These are phyloP conservation scores for Lordiphosa clarofinis DNA, from an alignment of 1,140 invertebrate genomes.

Conservation along the genomic window DNA sequence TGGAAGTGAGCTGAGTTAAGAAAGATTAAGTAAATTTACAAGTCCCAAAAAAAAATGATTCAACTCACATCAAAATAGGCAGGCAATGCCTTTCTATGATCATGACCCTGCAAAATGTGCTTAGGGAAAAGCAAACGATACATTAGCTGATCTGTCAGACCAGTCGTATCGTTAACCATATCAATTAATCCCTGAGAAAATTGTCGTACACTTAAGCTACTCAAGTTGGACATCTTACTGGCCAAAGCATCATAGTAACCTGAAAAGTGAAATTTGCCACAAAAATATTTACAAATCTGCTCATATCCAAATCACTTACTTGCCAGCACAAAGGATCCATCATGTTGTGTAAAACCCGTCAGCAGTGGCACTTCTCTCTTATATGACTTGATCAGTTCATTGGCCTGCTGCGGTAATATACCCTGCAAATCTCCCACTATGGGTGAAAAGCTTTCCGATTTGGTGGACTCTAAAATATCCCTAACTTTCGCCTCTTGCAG, in stretches of 20 bases:
- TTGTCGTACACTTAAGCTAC: slow-evolving; percentile 46
- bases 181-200: slow-evolving; percentile 45
- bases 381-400: slow-evolving; percentile 33
- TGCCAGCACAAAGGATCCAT: slow-evolving; percentile 69
- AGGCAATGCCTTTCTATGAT: slow-evolving; percentile 56
- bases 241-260: slow-evolving; percentile 53
- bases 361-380: slow-evolving; percentile 51
- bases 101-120: slow-evolving; percentile 37
- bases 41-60: no score
- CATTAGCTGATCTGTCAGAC: slow-evolving; percentile 49
- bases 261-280: slow-evolving; percentile 7
- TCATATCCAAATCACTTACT: slow-evolving; percentile 31
- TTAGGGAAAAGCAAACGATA: slow-evolving; percentile 48
- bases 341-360: slow-evolving; percentile 73
- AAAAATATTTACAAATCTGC: neutral
- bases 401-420: slow-evolving; percentile 53
- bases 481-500: slow-evolving; percentile 36
- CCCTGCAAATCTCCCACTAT: slow-evolving; percentile 55
- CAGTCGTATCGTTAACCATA: slow-evolving; percentile 35
- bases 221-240: slow-evolving; percentile 33
- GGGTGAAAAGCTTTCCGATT: slow-evolving; percentile 49
- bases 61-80: slow-evolving; percentile 68
- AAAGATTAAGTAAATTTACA: neutral
- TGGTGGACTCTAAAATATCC: slow-evolving; percentile 47
- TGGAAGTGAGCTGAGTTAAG: slow-evolving; percentile 40